phyloP scores from a whole-genome alignment of 2,888 invertebrate species.

The Erebia aethiops region DNA sequence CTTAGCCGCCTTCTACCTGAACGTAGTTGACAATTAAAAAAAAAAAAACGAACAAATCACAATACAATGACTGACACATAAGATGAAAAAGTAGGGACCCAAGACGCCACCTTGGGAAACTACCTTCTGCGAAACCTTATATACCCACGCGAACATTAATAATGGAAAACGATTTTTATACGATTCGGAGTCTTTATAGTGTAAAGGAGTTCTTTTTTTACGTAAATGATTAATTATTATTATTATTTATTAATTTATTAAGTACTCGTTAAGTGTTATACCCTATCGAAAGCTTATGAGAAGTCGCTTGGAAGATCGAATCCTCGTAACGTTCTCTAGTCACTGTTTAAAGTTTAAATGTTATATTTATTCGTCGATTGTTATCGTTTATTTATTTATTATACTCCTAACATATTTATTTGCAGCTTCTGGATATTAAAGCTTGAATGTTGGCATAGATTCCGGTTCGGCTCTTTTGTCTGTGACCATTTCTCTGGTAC shows the following conservation, averaged over 20 bases:
- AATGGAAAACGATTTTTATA: conserved; percentile 72
- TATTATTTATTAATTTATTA: conserved; percentile 56
- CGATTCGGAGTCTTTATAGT: conserved; percentile 72
- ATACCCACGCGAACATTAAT: conserved; percentile 54
- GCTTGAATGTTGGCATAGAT: conserved; percentile 70
- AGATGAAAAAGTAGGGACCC: conserved; percentile 52
- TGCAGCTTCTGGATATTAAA: conserved; percentile 70
- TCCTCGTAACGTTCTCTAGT: conserved; percentile 68
- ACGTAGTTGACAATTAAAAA: conserved; percentile 83
- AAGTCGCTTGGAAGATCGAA: conserved; percentile 63
- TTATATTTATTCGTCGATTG: conserved; percentile 59
- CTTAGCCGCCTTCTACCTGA: conserved; percentile 92
- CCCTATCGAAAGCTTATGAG: conserved; percentile 76
- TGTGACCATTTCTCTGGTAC: conserved; percentile 50
- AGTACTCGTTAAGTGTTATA: conserved; percentile 78
- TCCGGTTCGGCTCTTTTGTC: conserved; percentile 43
- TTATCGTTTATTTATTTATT: conserved; percentile 57
- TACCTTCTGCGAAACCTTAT: conserved; percentile 40
- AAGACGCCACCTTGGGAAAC: conserved; percentile 57
- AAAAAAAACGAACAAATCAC: conserved; percentile 37
- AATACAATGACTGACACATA: conserved; percentile 60
- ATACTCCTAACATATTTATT: conserved; percentile 66
- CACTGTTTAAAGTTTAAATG: conserved; percentile 72
- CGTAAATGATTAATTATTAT: conserved; percentile 61
- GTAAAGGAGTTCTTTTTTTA: conserved; percentile 72